A percentile compares a stretch with the other conserved stretches of the same genome.
These are phyloP conservation scores for Synanthedon myopaeformis DNA, from an alignment of 2,888 invertebrate genomes.

Conservation along the genomic window DNA sequence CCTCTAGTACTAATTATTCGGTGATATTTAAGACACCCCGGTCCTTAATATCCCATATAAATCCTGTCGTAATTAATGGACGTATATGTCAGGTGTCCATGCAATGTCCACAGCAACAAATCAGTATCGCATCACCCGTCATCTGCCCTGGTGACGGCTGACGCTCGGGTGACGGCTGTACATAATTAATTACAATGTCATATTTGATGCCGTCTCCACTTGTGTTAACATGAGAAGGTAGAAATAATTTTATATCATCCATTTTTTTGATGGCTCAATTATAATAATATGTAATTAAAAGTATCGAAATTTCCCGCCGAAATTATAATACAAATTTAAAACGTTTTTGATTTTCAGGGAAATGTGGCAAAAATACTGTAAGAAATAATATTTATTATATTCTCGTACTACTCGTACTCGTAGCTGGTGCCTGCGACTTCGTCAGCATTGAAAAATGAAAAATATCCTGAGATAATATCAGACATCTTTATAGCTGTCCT, in stretches of 20 bases:
- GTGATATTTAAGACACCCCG: no score
- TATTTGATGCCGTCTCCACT: conserved; percentile 32
- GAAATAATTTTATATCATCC: background rate
- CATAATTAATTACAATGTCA: conserved; percentile 51
- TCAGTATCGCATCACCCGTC: conserved; percentile 35
- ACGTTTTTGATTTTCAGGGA: no score
- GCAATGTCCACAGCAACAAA: conserved; percentile 20
- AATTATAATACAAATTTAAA: no score
- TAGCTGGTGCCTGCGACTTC: no score
- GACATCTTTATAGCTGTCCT: no score
- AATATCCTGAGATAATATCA: no score
- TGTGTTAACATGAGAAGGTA: conserved; percentile 20
- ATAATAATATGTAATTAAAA: background rate
- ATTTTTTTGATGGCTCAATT: background rate
- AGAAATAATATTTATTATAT: no score
- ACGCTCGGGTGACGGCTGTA: conserved; percentile 22
- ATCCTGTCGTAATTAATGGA: conserved; percentile 11
- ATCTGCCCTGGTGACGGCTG: conserved; percentile 23
- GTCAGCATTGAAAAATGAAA: no score
- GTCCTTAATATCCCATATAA: conserved; percentile 8
- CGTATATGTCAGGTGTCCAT: conserved; percentile 4
- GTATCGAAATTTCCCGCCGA: no score
- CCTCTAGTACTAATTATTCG: no score
- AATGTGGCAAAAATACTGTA: no score
- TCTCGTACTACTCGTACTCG: no score